Evolutionary conservation across 2,113 vertebrate genomes (phyloP).

Genomic region (Ophiodon elongatus): DNA sequence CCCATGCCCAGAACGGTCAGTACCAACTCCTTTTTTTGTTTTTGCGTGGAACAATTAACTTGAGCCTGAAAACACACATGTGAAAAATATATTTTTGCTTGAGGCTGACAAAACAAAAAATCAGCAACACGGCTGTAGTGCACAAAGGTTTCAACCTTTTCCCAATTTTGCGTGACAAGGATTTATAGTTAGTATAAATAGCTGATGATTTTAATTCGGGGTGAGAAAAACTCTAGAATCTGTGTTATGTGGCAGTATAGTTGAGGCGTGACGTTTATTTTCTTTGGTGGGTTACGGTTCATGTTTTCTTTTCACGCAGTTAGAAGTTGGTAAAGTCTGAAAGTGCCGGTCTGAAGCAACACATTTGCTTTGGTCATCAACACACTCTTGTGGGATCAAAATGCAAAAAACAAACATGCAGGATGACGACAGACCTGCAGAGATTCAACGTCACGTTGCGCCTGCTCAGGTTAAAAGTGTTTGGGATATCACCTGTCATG

Average conservation of each 20-base stretch:
- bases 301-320: background rate
- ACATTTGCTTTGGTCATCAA: background rate
- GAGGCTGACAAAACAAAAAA: background rate
- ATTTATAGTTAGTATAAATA: background rate
- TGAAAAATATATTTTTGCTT: background rate
- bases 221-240: background rate
- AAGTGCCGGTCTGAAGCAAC: background rate
- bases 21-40: slow-evolving; percentile 58
- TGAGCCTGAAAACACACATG: background rate
- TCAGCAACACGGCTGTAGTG: background rate
- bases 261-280: background rate
- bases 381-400: background rate
- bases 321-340: background rate
- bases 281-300: background rate
- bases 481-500: background rate
- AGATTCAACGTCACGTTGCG: background rate
- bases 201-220: background rate
- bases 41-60: background rate
- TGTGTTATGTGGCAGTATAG: background rate
- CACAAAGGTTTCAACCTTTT: background rate
- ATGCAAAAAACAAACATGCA: slow-evolving; percentile 9
- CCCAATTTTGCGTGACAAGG: background rate
- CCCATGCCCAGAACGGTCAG: slow-evolving; percentile 98
- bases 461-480: background rate
- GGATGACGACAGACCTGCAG: background rate